Evolutionary conservation across 2,797 vertebrate genomes (phyloP).

Genomic region (Halcyon badia): DNA sequence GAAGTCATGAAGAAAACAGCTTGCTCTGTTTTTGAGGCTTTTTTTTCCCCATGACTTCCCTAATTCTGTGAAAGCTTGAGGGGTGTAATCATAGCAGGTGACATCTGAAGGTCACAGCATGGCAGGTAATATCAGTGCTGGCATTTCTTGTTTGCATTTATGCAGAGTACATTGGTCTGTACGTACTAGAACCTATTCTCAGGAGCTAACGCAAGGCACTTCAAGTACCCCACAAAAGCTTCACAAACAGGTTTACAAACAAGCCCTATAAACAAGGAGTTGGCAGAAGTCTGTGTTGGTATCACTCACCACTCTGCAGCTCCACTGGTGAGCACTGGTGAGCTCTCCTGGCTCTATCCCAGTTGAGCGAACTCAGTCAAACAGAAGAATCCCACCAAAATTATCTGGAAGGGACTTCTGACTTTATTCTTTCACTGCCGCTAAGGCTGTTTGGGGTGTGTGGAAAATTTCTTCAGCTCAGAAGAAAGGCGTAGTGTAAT

Average conservation of each 20-base stretch:
- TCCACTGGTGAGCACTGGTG: conserved; percentile 38
- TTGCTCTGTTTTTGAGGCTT: not conserved
- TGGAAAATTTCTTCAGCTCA: conserved; percentile 69
- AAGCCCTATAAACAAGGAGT: not conserved
- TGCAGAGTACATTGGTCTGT: not conserved
- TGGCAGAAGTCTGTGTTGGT: conserved; percentile 38
- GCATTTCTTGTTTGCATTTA: not conserved
- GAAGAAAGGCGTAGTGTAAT: conserved; percentile 56
- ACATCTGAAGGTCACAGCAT: not conserved
- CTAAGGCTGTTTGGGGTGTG: conserved; percentile 20
- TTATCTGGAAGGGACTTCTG: conserved; percentile 67
- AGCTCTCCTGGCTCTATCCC: conserved; percentile 56
- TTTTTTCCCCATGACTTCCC: not conserved
- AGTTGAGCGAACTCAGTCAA: conserved; percentile 48
- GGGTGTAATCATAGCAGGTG: not conserved
- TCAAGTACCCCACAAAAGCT: not conserved
- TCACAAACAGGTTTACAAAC: not conserved
- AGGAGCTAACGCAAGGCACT: not conserved
- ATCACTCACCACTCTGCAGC: conserved; percentile 44
- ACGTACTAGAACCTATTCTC: not conserved
- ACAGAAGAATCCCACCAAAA: conserved; percentile 73
- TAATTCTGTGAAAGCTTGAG: not conserved
- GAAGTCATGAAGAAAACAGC: not conserved
- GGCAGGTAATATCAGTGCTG: not conserved
- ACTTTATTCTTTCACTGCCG: conserved; percentile 64